A percentile compares a stretch with the other conserved stretches of the same genome.
Conservation (phyloP, 2,888 invertebrate genomes). For the Julus scandinavius region DNA sequence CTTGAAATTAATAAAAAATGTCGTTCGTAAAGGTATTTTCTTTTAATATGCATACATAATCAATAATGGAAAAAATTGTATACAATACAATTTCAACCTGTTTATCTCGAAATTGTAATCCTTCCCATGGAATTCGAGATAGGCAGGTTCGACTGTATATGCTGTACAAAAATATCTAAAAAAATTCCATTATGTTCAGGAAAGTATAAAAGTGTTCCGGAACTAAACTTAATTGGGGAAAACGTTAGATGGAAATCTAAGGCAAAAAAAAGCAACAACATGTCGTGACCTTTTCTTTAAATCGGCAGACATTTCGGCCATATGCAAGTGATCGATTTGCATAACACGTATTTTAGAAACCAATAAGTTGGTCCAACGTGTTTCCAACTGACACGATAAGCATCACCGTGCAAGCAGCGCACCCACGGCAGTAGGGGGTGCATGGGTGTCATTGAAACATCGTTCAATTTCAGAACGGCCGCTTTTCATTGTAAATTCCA, state of each 20-base stretch:
- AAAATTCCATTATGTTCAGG: too few relatives aligned
- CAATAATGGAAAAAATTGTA: too few relatives aligned
- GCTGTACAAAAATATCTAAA: too few relatives aligned
- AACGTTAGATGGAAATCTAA: not conserved
- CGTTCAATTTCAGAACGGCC: not conserved
- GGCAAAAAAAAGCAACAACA: not conserved
- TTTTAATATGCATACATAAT: too few relatives aligned
- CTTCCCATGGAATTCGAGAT: too few relatives aligned
- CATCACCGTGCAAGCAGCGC: not conserved
- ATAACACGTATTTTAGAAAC: not conserved
- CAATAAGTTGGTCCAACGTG: not conserved
- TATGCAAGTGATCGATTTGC: not conserved
- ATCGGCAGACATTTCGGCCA: not conserved
- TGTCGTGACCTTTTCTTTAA: not conserved
- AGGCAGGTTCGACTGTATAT: too few relatives aligned
- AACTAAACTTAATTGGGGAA: too few relatives aligned
- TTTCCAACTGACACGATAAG: not conserved
- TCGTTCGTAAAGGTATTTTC: too few relatives aligned
- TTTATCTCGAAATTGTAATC: too few relatives aligned
- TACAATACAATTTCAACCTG: too few relatives aligned
- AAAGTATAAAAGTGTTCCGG: too few relatives aligned
- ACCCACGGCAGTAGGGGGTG: not conserved
- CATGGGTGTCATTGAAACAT: not conserved
- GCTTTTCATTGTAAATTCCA: not conserved
- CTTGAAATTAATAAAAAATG: too few relatives aligned